These are phyloP conservation scores for Helicoverpa armigera DNA, from an alignment of 1,140 invertebrate genomes.

Conservation along the genomic window DNA sequence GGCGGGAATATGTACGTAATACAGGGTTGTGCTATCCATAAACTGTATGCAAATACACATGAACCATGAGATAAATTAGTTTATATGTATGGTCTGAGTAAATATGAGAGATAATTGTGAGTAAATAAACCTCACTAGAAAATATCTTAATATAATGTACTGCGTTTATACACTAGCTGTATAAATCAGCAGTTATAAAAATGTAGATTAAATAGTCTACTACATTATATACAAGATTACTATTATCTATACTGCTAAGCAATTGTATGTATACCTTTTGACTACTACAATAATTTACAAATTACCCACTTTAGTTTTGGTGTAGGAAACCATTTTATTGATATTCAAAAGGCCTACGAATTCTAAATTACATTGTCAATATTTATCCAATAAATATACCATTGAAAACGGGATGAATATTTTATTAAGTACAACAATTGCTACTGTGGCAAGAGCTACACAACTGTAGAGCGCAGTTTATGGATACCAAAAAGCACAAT, in stretches of 20 bases:
- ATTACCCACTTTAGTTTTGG: conserved; percentile 14
- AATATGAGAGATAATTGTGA: neutral
- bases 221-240: neutral
- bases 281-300: conserved; percentile 24
- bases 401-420: neutral
- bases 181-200: too few relatives aligned
- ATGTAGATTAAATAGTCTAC: too few relatives aligned
- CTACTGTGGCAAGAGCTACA: conserved; percentile 54
- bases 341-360: neutral
- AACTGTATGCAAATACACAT: conserved; percentile 26
- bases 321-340: conserved; percentile 9
- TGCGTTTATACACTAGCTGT: too few relatives aligned
- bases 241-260: neutral
- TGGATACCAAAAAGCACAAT: conserved; percentile 51
- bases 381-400: conserved; percentile 12
- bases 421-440: conserved; percentile 24
- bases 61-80: neutral
- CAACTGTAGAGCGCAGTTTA: conserved; percentile 50
- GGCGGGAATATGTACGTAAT: conserved; percentile 64
- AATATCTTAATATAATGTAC: too few relatives aligned
- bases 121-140: too few relatives aligned
- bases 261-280: conserved; percentile 5
- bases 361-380: neutral
- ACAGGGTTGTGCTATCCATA: conserved; percentile 41
- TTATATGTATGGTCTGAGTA: neutral